phyloP scores from a whole-genome alignment of 2,797 vertebrate species.

The Emydoidea blandingii region DNA sequence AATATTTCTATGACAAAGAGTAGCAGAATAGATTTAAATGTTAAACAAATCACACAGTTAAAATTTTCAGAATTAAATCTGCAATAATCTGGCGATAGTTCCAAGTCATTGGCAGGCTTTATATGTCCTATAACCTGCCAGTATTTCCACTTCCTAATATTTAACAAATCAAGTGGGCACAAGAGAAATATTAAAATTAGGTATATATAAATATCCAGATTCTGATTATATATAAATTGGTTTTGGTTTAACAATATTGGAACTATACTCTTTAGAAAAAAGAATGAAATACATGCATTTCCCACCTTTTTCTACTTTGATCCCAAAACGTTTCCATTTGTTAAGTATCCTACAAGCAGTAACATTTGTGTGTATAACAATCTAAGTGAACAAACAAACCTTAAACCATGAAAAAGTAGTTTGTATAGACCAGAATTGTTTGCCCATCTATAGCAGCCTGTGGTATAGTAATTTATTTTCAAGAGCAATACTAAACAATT shows the following conservation, averaged over 20 bases:
- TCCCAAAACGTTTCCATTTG: not conserved
- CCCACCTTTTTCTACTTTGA: slow-evolving; percentile 35
- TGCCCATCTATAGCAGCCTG: not conserved
- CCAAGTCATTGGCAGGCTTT: slow-evolving; percentile 57
- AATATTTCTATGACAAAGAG: slow-evolving; percentile 75
- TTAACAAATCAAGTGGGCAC: slow-evolving; percentile 34
- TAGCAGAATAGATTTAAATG: slow-evolving; percentile 75
- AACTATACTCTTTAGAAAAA: slow-evolving; percentile 1
- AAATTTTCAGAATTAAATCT: slow-evolving; percentile 28
- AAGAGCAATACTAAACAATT: not conserved
- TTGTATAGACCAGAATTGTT: not conserved
- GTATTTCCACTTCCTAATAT: slow-evolving; percentile 51
- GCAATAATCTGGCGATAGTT: slow-evolving; percentile 47
- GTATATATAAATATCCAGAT: slow-evolving; percentile 43
- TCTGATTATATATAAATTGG: not conserved
- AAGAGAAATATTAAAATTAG: slow-evolving; percentile 24
- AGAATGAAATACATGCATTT: slow-evolving; percentile 9
- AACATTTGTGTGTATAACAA: not conserved
- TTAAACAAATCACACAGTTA: slow-evolving; percentile 61
- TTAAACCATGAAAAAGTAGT: slow-evolving; percentile 36
- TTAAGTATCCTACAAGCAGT: slow-evolving; percentile 17
- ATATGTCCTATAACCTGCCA: slow-evolving; percentile 21
- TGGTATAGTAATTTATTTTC: not conserved
- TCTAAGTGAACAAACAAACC: not conserved
- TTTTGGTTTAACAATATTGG: slow-evolving; percentile 47